Percentiles rank a stretch among this genome's conserved stretches.
phyloP scores from a whole-genome alignment of 2,797 vertebrate species.

The Sternotherus odoratus region DNA sequence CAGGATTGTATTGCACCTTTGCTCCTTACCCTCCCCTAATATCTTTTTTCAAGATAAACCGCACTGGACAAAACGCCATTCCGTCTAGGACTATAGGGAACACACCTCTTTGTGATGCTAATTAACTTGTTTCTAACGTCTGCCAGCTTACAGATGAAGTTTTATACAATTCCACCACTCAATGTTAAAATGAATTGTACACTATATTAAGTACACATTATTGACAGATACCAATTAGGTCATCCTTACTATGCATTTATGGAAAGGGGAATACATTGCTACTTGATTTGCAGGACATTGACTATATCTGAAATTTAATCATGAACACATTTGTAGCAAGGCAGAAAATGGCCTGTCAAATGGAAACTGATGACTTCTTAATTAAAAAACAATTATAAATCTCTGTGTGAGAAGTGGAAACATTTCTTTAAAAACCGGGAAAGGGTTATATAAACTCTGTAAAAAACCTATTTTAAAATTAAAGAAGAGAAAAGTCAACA shows the following conservation, averaged over 20 bases:
- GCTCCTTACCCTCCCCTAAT: neutral
- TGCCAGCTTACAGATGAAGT: neutral
- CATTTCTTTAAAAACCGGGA: constrained; percentile 18
- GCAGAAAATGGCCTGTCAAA: constrained; percentile 63
- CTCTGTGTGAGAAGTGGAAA: neutral
- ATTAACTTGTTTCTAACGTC: neutral
- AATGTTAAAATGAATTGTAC: neutral
- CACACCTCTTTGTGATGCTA: neutral
- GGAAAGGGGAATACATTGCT: constrained; percentile 38
- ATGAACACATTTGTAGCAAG: constrained; percentile 48
- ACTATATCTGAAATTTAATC: constrained; percentile 60
- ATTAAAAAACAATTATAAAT: constrained; percentile 48
- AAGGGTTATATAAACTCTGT: neutral
- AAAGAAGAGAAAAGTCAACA: neutral
- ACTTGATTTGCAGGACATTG: constrained; percentile 50
- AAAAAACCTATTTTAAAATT: neutral
- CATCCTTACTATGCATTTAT: constrained; percentile 10
- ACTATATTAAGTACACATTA: constrained; percentile 11
- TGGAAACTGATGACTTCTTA: constrained; percentile 55
- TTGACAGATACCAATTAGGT: neutral
- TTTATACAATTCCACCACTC: neutral
- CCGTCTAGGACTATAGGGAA: neutral
- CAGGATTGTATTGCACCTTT: neutral
- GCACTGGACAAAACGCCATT: neutral
- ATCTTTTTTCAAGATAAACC: neutral